Conservation (phyloP, 2,888 invertebrate species). For the Ptychoptera contaminata region DNA sequence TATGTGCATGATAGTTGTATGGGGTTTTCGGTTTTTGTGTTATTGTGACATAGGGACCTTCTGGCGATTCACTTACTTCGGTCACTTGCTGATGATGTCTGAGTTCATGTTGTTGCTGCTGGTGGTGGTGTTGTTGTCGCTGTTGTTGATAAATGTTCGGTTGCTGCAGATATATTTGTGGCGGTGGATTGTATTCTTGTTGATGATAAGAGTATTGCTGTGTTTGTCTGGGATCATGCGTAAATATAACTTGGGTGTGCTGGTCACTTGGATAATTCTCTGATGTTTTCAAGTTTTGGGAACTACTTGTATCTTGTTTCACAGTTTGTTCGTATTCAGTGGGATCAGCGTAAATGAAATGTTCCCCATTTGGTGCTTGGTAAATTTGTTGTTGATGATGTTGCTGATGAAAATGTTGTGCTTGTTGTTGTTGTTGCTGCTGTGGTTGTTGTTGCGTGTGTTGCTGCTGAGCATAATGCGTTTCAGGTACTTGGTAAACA, state of each 20-base stretch:
- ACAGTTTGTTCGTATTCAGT: neutral
- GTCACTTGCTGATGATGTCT: slow-evolving; percentile 7
- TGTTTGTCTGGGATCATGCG: slow-evolving; percentile 5
- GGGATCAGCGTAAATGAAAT: neutral
- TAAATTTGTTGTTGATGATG: neutral
- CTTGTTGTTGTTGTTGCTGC: neutral
- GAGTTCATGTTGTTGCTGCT: slow-evolving; percentile 7
- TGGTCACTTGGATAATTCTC: slow-evolving; percentile 28
- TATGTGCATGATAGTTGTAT: slow-evolving; percentile 26
- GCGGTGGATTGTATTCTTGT: neutral
- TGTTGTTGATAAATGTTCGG: slow-evolving; percentile 9
- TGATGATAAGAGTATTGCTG: neutral
- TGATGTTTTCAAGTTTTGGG: slow-evolving; percentile 10
- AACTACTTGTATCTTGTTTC: neutral
- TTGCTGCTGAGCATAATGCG: slow-evolving; percentile 4
- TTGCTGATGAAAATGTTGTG: neutral
- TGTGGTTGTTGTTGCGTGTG: slow-evolving; percentile 5
- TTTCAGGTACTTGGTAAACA: neutral
- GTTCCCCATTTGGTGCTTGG: neutral
- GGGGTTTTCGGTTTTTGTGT: slow-evolving; percentile 18
- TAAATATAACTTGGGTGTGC: slow-evolving; percentile 28
- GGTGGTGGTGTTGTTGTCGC: slow-evolving; percentile 9
- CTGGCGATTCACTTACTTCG: slow-evolving; percentile 2
- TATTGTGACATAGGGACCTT: slow-evolving; percentile 14
- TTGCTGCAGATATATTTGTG: neutral